A percentile compares a stretch with the other conserved stretches of the same genome.
Conservation (phyloP, 1,140 invertebrate genomes). For the Laodelphax striatellus region DNA sequence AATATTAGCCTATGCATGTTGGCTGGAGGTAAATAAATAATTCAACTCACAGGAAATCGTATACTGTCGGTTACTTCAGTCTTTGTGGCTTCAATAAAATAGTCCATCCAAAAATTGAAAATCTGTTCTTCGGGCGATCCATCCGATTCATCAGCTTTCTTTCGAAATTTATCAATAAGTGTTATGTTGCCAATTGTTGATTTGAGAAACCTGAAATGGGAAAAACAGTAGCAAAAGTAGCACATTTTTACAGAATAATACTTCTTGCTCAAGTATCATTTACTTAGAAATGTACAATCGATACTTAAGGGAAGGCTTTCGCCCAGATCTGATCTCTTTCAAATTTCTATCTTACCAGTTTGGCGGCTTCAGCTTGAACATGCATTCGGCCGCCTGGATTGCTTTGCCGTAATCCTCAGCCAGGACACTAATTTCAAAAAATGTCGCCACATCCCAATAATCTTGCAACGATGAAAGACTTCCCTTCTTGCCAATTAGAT, state of each 20-base stretch:
- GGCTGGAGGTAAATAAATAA: too few relatives aligned
- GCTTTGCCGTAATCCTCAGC: constrained; percentile 96
- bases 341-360: constrained; percentile 83
- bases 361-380: constrained; percentile 98
- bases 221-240: background rate
- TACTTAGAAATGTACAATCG: too few relatives aligned
- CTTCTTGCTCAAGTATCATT: too few relatives aligned
- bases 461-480: constrained; percentile 84
- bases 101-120: constrained; percentile 98
- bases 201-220: constrained; percentile 70
- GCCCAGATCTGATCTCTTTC: too few relatives aligned
- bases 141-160: constrained; percentile 57
- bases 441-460: constrained; percentile 99
- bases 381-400: constrained; percentile 94
- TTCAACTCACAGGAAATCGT: constrained; percentile 72
- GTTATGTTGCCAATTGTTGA: constrained; percentile 97
- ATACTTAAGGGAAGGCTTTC: too few relatives aligned
- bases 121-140: constrained; percentile 68
- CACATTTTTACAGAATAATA: too few relatives aligned
- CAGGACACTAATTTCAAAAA: constrained; percentile 97
- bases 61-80: constrained; percentile 64
- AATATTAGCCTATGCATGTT: too few relatives aligned
- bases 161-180: constrained; percentile 86
- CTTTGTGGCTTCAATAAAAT: constrained; percentile 89
- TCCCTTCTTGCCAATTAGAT: constrained; percentile 96